Evolutionary conservation across 2,797 vertebrate species (phyloP), one percentile per base, ranked within the genome.

Genomic region (Iguana delicatissima): DNA sequence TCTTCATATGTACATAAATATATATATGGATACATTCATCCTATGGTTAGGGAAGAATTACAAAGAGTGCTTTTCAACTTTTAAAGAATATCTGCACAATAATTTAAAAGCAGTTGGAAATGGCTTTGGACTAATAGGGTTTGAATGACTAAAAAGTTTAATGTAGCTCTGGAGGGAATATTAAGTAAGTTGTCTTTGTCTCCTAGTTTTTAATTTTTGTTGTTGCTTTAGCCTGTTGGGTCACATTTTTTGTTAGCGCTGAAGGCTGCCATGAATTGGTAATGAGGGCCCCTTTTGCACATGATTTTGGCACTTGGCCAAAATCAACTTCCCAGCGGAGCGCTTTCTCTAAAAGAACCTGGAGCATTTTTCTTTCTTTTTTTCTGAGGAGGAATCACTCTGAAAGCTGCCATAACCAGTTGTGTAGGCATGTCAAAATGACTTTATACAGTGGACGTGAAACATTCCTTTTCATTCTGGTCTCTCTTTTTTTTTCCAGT

Each of bases 251-350:
- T 97, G 96, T 97, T 96, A 96, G 96, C n/a, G 91, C 97, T 98
- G 95, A 97, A 98, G 98, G 97, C 97, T 97, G 97, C 97, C 96
- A 98, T 97, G 98, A 98, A 98, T 98, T 97, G 96, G 97, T 97
- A 97, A 97, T 97, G 97, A 98, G 97, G 97, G 96, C 97, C 96
- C 95, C 94, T 94, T 96, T 97, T 97, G 96, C 97, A 97, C 97
- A 97, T 97, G 95, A 96, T 96, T 96, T 96, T 98, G 97, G 98
- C 97, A 94, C 76, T 95, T 96, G 96, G 97, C 97, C 98, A 98
- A 98, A 97, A 98, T 98, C 98, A 98, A 98, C 98, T 97, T 97
- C 96, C 97, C 98, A 97, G 97, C 96, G 92, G 96, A 96, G 96
- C 96, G 97, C 96, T 97, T 97, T 97, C 96, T 97, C 95, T 97